These are phyloP conservation scores for Anguilla anguilla DNA, from an alignment of 2,797 vertebrate species.

Conservation along the genomic window DNA sequence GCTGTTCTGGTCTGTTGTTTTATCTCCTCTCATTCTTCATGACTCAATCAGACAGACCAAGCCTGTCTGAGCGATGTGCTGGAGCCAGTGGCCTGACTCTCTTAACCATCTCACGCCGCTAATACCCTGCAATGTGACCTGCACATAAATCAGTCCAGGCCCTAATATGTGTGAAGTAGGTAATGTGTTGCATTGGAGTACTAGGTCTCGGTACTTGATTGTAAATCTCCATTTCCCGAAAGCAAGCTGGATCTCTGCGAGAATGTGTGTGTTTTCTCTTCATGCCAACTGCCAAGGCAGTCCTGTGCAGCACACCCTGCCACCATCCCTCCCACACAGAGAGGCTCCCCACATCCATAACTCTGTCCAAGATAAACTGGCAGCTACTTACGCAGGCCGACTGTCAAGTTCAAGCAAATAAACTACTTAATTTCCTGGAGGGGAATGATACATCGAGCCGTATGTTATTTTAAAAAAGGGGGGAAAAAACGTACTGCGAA, in stretches of 20 bases:
- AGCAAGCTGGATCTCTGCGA: not conserved
- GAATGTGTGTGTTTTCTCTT: slow-evolving; percentile 37
- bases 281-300: slow-evolving; percentile 38
- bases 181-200: not conserved
- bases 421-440: slow-evolving; percentile 10
- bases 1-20: not conserved
- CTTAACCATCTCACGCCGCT: slow-evolving; percentile 31
- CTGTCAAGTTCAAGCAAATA: slow-evolving; percentile 19
- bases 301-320: slow-evolving; percentile 30
- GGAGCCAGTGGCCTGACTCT: slow-evolving; percentile 17
- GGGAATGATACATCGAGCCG: not conserved
- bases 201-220: not conserved
- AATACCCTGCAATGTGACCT: slow-evolving; percentile 36
- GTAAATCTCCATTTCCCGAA: not conserved
- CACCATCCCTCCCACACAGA: not conserved
- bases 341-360: not conserved
- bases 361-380: slow-evolving; percentile 14
- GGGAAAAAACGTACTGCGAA: not conserved
- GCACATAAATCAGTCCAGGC: slow-evolving; percentile 40
- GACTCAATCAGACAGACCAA: not conserved
- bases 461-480: not conserved
- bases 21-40: not conserved
- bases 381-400: slow-evolving; percentile 1
- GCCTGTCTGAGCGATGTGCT: not conserved
- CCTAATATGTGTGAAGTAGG: slow-evolving; percentile 24